These are phyloP conservation scores for Phenganax stokvisi DNA, from an alignment of 92 coral and sea anemone species.

Conservation along the genomic window DNA sequence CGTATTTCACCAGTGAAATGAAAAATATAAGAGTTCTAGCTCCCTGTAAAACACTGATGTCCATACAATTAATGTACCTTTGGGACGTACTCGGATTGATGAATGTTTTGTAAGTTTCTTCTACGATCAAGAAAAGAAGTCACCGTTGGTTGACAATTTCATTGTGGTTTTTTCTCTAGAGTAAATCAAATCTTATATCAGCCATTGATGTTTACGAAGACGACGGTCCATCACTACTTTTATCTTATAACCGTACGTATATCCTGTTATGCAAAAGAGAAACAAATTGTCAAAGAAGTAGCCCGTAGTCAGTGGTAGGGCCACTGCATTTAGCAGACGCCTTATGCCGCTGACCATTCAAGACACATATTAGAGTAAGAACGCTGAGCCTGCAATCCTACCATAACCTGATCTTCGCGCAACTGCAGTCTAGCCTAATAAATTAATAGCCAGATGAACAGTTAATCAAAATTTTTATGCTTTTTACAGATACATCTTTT, in stretches of 20 bases:
- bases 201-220: conserved; percentile 93
- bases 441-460: background rate
- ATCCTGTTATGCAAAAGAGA: background rate
- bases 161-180: conserved; percentile 45
- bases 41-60: too few relatives aligned
- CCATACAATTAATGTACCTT: too few relatives aligned
- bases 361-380: too few relatives aligned
- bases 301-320: background rate
- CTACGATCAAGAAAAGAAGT: too few relatives aligned
- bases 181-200: conserved; percentile 71
- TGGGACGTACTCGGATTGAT: too few relatives aligned
- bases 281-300: background rate
- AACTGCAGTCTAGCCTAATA: background rate
- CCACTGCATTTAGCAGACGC: background rate
- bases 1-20: too few relatives aligned
- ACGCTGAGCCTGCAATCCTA: too few relatives aligned
- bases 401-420: too few relatives aligned
- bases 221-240: conserved; percentile 72
- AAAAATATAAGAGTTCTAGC: too few relatives aligned
- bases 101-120: too few relatives aligned
- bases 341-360: too few relatives aligned
- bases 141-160: background rate
- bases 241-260: conserved; percentile 87
- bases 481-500: conserved; percentile 68
- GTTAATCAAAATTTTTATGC: background rate